phyloP scores from a whole-genome alignment of 2,888 invertebrate genomes.

The Blomia tropicalis region DNA sequence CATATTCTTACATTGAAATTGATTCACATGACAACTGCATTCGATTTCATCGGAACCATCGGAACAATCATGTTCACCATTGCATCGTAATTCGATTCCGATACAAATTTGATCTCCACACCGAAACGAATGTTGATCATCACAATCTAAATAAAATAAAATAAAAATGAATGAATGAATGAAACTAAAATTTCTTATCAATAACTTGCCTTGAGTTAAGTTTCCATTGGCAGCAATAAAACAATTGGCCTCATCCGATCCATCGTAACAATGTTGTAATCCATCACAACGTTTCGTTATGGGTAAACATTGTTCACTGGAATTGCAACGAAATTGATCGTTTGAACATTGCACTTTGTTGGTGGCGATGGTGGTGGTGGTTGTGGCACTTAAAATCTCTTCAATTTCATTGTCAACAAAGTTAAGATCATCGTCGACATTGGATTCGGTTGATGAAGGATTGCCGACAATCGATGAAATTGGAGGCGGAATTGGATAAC shows the following conservation, averaged over 20 bases:
- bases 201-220: not conserved
- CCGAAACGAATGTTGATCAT: constrained; percentile 36
- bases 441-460: too few relatives aligned
- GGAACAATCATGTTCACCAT: constrained; percentile 44
- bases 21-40: constrained; percentile 18
- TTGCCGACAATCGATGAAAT: too few relatives aligned
- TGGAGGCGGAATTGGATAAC: not conserved
- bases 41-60: constrained; percentile 47
- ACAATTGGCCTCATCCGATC: constrained; percentile 47
- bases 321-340: constrained; percentile 44
- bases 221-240: not conserved
- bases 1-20: constrained; percentile 35
- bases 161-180: too few relatives aligned
- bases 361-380: too few relatives aligned
- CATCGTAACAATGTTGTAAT: constrained; percentile 46
- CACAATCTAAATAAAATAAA: constrained; percentile 30
- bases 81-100: constrained; percentile 42
- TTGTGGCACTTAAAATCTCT: not conserved
- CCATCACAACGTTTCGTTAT: constrained; percentile 33
- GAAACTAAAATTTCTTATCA: too few relatives aligned
- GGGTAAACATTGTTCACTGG: constrained; percentile 40
- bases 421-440: too few relatives aligned
- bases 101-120: constrained; percentile 49
- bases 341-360: not conserved
- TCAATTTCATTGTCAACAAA: not conserved